Evolutionary conservation across 2,888 invertebrate species (phyloP).

Genomic region (Odontothrips loti): DNA sequence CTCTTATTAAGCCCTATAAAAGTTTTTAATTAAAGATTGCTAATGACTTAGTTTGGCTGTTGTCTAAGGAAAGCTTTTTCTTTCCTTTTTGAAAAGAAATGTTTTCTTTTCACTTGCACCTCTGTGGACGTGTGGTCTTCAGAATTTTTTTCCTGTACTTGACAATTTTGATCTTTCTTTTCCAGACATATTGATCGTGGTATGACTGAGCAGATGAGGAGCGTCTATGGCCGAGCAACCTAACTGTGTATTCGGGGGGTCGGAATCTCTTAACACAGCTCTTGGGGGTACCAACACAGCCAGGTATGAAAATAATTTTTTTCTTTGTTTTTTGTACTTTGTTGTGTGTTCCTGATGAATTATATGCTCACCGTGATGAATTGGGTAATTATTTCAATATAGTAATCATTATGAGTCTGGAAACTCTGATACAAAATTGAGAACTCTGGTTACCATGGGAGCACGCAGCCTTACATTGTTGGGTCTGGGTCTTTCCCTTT

Average conservation of each 20-base stretch:
- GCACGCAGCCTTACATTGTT: not conserved
- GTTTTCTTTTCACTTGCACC: too few relatives aligned
- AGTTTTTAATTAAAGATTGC: too few relatives aligned
- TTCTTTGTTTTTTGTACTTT: not conserved
- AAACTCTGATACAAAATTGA: not conserved
- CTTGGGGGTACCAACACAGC: slow-evolving; percentile 30
- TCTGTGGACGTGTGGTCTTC: too few relatives aligned
- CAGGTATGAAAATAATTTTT: not conserved
- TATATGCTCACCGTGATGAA: not conserved
- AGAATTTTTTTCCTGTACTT: too few relatives aligned
- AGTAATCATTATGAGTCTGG: not conserved
- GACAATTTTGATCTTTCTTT: not conserved
- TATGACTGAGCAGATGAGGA: slow-evolving; percentile 67
- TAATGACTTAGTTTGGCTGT: too few relatives aligned
- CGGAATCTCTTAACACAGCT: slow-evolving; percentile 49
- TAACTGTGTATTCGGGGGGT: slow-evolving; percentile 69
- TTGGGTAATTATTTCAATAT: not conserved
- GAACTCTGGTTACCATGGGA: not conserved
- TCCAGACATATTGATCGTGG: slow-evolving; percentile 42
- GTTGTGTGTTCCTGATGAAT: not conserved
- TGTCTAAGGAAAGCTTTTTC: not conserved
- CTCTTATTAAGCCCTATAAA: too few relatives aligned
- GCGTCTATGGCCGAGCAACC: slow-evolving; percentile 88
- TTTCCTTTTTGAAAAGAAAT: not conserved
- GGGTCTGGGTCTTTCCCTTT: not conserved